Conservation (phyloP, 2,888 invertebrate species). For the Empis livida region DNA sequence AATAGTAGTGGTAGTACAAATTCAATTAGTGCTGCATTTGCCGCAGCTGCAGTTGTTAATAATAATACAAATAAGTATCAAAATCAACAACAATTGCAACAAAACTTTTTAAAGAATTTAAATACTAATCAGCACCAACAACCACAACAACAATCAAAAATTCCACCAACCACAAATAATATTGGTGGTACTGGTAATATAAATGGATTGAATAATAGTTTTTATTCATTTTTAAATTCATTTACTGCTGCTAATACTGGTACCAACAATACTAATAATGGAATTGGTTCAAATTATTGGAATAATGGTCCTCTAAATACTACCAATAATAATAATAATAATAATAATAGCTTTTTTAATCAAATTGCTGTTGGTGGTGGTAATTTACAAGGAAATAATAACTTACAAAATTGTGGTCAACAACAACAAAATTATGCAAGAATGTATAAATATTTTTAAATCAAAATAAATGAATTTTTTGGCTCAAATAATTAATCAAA, state of each 20-base stretch:
- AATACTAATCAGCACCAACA: slow-evolving; percentile 5
- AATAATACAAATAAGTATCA: slow-evolving; percentile 2
- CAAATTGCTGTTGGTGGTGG: slow-evolving; percentile 2
- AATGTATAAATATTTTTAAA: slow-evolving; percentile 20
- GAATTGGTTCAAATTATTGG: background rate
- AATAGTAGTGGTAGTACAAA: slow-evolving; percentile 5
- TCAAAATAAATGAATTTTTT: background rate
- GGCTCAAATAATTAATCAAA: too few relatives aligned
- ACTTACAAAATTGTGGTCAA: slow-evolving; percentile 3
- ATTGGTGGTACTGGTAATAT: background rate
- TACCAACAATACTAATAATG: slow-evolving; percentile 8
- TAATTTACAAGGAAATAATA: background rate
- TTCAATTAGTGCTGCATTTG: background rate
- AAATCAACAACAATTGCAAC: slow-evolving; percentile 4
- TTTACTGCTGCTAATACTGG: slow-evolving; percentile 10
- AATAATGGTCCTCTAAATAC: slow-evolving; percentile 3
- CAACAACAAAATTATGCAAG: slow-evolving; percentile 12
- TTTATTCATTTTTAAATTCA: slow-evolving; percentile 15
- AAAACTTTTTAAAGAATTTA: slow-evolving; percentile 2
- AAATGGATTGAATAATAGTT: background rate
- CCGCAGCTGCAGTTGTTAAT: background rate
- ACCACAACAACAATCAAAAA: slow-evolving; percentile 3
- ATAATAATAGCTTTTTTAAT: slow-evolving; percentile 8
- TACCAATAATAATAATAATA: slow-evolving; percentile 7
- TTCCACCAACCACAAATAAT: background rate